These are phyloP conservation scores for Hiodon alosoides DNA, from an alignment of 2,113 vertebrate species.

Conservation along the genomic window DNA sequence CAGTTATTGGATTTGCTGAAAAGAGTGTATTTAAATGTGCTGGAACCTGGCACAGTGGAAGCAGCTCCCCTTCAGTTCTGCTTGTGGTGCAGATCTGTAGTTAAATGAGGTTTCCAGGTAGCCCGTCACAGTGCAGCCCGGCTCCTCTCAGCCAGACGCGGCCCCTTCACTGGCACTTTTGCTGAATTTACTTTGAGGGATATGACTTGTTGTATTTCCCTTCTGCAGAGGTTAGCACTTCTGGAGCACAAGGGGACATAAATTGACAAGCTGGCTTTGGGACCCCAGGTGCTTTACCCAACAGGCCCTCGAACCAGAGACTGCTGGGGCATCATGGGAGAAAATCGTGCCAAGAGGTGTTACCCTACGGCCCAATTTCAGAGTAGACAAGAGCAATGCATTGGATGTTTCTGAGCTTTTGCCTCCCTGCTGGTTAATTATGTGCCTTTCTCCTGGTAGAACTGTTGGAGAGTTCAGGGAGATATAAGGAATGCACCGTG, in stretches of 20 bases:
- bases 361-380: neutral
- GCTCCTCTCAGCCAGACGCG: neutral
- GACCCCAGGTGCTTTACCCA: slow-evolving; percentile 26
- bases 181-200: slow-evolving; percentile 16
- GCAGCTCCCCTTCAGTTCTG: slow-evolving; percentile 28
- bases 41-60: slow-evolving; percentile 41
- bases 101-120: slow-evolving; percentile 36
- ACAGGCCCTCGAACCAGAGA: slow-evolving; percentile 34
- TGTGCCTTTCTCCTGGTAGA: neutral
- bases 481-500: too few species aligned
- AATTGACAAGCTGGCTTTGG: slow-evolving; percentile 34
- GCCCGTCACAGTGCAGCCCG: neutral
- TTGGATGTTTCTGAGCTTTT: neutral
- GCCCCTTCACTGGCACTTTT: neutral
- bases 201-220: neutral
- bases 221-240: slow-evolving; percentile 51
- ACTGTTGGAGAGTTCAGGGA: neutral
- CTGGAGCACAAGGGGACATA: neutral
- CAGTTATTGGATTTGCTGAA: slow-evolving; percentile 64
- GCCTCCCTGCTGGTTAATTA: neutral
- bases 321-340: slow-evolving; percentile 18
- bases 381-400: neutral
- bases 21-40: slow-evolving; percentile 59
- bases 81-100: slow-evolving; percentile 53
- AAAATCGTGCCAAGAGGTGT: neutral